Evolutionary conservation across 1,140 invertebrate genomes (phyloP).

Genomic region (Drosophila melanica): DNA sequence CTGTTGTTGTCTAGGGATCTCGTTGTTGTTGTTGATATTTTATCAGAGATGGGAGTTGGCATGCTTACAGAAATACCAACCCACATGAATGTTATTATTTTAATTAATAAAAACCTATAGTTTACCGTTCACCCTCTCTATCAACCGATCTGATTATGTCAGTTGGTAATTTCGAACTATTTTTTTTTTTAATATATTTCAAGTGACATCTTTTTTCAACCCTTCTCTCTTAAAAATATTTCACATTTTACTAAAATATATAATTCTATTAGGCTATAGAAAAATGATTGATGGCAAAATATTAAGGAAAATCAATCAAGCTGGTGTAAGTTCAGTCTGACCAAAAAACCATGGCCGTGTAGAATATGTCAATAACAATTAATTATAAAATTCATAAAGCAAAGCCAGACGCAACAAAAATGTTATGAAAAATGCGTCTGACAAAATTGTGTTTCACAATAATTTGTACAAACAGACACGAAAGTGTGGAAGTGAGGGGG

Average conservation of each 20-base stretch:
- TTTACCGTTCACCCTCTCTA: no score
- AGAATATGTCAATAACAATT: constrained; percentile 72
- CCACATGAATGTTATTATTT: no score
- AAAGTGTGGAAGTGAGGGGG: not conserved
- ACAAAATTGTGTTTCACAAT: constrained; percentile 77
- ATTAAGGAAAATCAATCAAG: constrained; percentile 71
- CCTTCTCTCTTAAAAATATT: not conserved
- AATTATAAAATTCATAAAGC: constrained; percentile 75
- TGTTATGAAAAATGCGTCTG: constrained; percentile 69
- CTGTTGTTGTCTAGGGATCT: no score
- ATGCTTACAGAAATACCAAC: no score
- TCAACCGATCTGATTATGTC: no score
- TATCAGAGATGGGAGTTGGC: no score
- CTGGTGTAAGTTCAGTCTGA: constrained; percentile 26
- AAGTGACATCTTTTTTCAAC: no score
- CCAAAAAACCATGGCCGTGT: constrained; percentile 30
- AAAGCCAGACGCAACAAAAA: constrained; percentile 47
- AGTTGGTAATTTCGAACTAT: no score
- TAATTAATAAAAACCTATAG: no score
- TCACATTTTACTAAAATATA: constrained; percentile 7
- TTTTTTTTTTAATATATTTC: no score
- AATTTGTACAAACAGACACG: constrained; percentile 69
- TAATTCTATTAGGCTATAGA: not conserved
- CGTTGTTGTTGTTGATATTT: no score
- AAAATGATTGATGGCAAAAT: constrained; percentile 57